A percentile compares a stretch with the other conserved stretches of the same genome.
Evolutionary conservation across 1,140 invertebrate genomes (phyloP).

Genomic region (Ceratoteleas bidentatus): DNA sequence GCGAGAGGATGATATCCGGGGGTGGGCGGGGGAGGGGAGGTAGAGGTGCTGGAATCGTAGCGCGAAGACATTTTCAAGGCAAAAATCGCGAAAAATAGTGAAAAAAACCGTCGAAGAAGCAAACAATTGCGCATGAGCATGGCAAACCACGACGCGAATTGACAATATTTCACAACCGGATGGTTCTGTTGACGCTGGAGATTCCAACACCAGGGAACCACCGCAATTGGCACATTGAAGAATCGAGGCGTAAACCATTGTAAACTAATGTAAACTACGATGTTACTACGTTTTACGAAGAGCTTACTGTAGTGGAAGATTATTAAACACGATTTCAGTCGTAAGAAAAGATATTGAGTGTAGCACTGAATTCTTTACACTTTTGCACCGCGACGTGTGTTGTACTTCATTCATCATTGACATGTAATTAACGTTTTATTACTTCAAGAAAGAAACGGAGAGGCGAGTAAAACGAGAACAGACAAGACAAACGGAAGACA

Average conservation of each 20-base stretch:
- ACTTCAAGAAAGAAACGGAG: slow-evolving; percentile 79
- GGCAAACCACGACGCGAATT: slow-evolving; percentile 29
- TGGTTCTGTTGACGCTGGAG: slow-evolving; percentile 53
- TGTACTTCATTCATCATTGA: slow-evolving; percentile 79
- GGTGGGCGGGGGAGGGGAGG: slow-evolving; percentile 17
- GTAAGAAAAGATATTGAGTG: slow-evolving; percentile 76
- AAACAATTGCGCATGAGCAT: not conserved
- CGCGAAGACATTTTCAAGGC: slow-evolving; percentile 40
- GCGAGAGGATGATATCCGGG: slow-evolving; percentile 20
- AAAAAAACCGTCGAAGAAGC: not conserved
- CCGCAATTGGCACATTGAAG: slow-evolving; percentile 76
- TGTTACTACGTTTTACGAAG: slow-evolving; percentile 82
- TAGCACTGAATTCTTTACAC: slow-evolving; percentile 80
- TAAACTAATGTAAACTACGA: slow-evolving; percentile 82
- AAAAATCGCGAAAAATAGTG: not conserved
- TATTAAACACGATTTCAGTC: slow-evolving; percentile 80
- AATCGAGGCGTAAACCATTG: slow-evolving; percentile 76
- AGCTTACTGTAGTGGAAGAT: slow-evolving; percentile 82
- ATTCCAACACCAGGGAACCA: slow-evolving; percentile 75
- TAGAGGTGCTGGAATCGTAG: slow-evolving; percentile 73
- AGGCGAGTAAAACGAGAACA: no score
- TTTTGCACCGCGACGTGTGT: slow-evolving; percentile 82
- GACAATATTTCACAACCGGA: slow-evolving; percentile 56
- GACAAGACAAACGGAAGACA: not conserved
- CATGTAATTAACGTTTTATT: slow-evolving; percentile 81